These are phyloP conservation scores for Cheilinus undulatus DNA, from an alignment of 2,113 vertebrate genomes.

Conservation along the genomic window DNA sequence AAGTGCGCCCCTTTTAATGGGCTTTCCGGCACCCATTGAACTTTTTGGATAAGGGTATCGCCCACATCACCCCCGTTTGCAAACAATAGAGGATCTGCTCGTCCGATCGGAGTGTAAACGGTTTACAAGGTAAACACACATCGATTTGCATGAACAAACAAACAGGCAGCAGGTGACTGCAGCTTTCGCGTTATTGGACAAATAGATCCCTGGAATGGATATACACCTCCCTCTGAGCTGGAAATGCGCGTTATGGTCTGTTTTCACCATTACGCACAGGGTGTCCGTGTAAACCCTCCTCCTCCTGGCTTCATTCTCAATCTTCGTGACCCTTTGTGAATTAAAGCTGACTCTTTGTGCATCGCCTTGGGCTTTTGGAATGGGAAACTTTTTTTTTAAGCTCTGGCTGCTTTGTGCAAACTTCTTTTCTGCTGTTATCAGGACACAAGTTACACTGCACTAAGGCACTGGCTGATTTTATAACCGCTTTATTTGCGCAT, in stretches of 20 bases:
- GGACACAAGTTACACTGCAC: constrained; percentile 2
- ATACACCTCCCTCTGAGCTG: constrained; percentile 1
- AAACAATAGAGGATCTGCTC: constrained; percentile 82
- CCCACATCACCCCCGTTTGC: constrained; percentile 77
- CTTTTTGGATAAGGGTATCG: constrained; percentile 78
- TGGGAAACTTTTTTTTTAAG: neutral
- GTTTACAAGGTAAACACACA: constrained; percentile 80
- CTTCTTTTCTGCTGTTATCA: neutral
- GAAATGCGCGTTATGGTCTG: constrained; percentile 52
- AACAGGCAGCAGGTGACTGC: constrained; percentile 66
- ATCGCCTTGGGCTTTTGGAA: constrained; percentile 39
- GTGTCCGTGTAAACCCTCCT: constrained; percentile 46
- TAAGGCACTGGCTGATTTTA: neutral
- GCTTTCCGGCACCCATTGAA: constrained; percentile 83
- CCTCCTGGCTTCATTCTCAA: constrained; percentile 45
- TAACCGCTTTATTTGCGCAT: constrained; percentile 13
- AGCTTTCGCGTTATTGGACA: constrained; percentile 49
- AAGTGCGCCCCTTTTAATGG: constrained; percentile 82
- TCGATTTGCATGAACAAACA: constrained; percentile 81
- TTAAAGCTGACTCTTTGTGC: constrained; percentile 53
- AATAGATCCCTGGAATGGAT: constrained; percentile 38
- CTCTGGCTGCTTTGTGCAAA: constrained; percentile 25
- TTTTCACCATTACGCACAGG: constrained; percentile 63
- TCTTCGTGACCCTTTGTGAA: constrained; percentile 37
- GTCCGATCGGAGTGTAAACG: constrained; percentile 71